Evolutionary conservation across 2,113 vertebrate genomes (phyloP).

Genomic region (Microtus ochrogaster): DNA sequence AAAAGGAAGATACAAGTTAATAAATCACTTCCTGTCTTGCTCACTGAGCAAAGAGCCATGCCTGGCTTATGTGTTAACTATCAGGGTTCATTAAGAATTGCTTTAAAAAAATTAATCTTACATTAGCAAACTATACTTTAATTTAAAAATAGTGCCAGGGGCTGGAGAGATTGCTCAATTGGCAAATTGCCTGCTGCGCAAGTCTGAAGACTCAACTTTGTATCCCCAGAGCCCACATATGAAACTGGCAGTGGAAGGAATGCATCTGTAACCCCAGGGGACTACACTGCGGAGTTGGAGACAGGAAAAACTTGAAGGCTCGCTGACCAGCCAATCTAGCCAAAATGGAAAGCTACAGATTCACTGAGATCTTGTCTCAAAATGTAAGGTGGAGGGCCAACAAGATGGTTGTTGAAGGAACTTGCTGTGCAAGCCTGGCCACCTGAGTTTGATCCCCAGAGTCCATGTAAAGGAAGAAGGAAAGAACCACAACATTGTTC

Average conservation of each 20-base stretch:
- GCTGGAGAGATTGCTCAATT: too few species aligned
- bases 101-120: not conserved
- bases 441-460: too few species aligned
- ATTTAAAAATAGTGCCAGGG: not conserved
- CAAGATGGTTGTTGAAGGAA: too few species aligned
- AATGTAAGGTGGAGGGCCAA: too few species aligned
- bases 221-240: not conserved
- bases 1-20: not conserved
- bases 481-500: too few species aligned
- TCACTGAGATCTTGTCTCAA: too few species aligned
- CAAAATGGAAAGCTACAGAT: too few species aligned
- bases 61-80: not conserved
- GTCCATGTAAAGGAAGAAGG: too few species aligned
- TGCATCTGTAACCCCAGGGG: not conserved
- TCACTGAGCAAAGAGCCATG: not conserved
- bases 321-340: too few species aligned
- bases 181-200: not conserved
- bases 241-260: not conserved
- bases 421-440: too few species aligned
- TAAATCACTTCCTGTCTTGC: not conserved
- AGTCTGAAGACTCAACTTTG: not conserved
- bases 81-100: not conserved
- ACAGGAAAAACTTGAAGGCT: too few species aligned
- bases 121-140: not conserved
- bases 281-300: not conserved